phyloP scores from a whole-genome alignment of 2,797 vertebrate genomes.

The Lagodon rhomboides region DNA sequence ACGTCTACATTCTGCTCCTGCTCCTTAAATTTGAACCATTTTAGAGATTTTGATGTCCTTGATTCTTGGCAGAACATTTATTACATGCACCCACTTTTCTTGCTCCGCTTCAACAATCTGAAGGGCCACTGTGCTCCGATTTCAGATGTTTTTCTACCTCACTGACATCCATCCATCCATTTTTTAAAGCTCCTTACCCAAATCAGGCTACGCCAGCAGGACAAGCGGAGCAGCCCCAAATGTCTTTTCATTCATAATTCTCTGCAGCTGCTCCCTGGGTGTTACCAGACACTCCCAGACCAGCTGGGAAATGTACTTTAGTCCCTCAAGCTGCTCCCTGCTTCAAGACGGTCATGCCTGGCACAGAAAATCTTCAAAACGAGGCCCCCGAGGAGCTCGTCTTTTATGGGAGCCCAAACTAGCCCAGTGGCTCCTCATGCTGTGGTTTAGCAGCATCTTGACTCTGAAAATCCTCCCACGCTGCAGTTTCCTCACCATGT shows the following conservation, averaged over 20 bases:
- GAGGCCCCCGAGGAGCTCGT: slow-evolving; percentile 21
- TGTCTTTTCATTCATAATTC: slow-evolving; percentile 47
- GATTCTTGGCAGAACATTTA: slow-evolving; percentile 2
- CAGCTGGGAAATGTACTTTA: slow-evolving; percentile 48
- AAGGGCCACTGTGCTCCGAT: slow-evolving; percentile 24
- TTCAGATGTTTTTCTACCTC: slow-evolving; percentile 38
- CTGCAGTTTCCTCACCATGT: slow-evolving; percentile 48
- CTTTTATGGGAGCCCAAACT: slow-evolving; percentile 38
- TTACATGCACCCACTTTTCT: neutral
- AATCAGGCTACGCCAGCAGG: slow-evolving; percentile 54
- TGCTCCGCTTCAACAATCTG: slow-evolving; percentile 24
- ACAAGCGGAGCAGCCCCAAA: slow-evolving; percentile 51
- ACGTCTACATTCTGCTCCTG: neutral
- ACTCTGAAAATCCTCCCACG: slow-evolving; percentile 39
- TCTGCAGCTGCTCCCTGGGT: slow-evolving; percentile 53
- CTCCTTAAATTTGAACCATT: neutral
- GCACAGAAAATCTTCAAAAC: slow-evolving; percentile 38
- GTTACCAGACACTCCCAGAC: slow-evolving; percentile 34
- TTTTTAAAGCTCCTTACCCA: slow-evolving; percentile 66
- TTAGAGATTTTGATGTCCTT: neutral
- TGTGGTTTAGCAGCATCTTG: slow-evolving; percentile 40
- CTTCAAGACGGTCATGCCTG: slow-evolving; percentile 34
- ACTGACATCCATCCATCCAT: slow-evolving; percentile 38
- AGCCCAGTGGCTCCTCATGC: slow-evolving; percentile 25
- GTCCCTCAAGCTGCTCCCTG: slow-evolving; percentile 39